These are phyloP conservation scores for Glareola pratincola DNA, from an alignment of 2,113 vertebrate species.

Conservation along the genomic window DNA sequence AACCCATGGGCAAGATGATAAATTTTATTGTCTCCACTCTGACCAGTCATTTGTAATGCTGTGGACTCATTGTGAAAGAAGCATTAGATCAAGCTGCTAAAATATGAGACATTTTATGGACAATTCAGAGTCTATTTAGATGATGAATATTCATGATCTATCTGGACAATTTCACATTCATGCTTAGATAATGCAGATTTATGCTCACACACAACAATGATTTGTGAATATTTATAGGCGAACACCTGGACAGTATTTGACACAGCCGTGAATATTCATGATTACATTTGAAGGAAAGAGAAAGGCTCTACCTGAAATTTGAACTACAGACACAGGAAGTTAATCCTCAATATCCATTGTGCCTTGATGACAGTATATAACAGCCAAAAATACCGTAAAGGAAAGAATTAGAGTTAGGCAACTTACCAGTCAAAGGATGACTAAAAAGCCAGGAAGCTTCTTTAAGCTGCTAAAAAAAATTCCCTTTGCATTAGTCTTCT, in stretches of 20 bases:
- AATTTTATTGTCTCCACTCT: not conserved
- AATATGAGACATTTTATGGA: slow-evolving; percentile 6
- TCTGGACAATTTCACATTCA: slow-evolving; percentile 52
- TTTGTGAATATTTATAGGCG: slow-evolving; percentile 62
- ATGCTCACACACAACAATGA: slow-evolving; percentile 54
- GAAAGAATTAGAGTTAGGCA: not conserved
- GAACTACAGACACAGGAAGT: not conserved
- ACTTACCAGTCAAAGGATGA: not conserved
- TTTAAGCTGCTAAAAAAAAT: not conserved
- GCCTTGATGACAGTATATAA: not conserved
- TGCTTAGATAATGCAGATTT: slow-evolving; percentile 55
- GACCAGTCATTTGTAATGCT: not conserved
- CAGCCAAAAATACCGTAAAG: not conserved
- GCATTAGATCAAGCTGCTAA: slow-evolving; percentile 2
- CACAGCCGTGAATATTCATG: not conserved
- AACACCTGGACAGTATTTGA: slow-evolving; percentile 60
- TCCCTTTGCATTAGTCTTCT: not conserved
- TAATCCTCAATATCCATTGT: not conserved
- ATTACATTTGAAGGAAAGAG: not conserved
- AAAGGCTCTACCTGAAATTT: slow-evolving; percentile 1
- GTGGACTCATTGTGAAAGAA: not conserved
- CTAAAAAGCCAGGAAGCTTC: not conserved
- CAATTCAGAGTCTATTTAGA: slow-evolving; percentile 27
- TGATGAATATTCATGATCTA: slow-evolving; percentile 53
- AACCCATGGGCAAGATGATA: not conserved